These are phyloP conservation scores for Pomatostomus ruficeps DNA, from an alignment of 2,113 vertebrate genomes.

Conservation along the genomic window DNA sequence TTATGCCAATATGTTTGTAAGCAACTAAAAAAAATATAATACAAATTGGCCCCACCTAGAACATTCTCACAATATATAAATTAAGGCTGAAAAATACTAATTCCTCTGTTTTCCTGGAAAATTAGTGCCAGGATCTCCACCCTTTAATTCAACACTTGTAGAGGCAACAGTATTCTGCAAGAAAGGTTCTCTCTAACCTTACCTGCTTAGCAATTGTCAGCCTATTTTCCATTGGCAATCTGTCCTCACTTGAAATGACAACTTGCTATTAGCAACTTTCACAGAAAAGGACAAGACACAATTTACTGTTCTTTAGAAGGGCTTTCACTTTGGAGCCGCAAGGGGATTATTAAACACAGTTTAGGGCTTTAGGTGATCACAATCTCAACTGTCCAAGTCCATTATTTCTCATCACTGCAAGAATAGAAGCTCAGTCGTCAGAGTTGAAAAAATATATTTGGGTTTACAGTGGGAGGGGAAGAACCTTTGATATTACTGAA, in stretches of 20 bases:
- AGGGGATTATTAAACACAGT: background rate
- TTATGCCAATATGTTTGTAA: background rate
- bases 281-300: background rate
- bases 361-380: background rate
- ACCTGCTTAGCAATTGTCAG: background rate
- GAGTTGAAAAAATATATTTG: background rate
- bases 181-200: background rate
- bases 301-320: background rate
- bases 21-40: background rate
- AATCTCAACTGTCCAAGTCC: background rate
- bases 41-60: background rate
- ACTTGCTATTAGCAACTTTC: background rate
- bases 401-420: background rate
- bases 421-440: background rate
- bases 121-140: background rate
- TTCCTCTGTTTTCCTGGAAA: background rate
- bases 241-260: background rate
- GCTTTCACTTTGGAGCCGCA: background rate
- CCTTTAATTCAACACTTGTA: background rate
- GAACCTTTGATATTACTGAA: background rate
- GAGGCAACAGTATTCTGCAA: background rate
- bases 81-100: background rate
- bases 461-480: accelerated
- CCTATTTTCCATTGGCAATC: background rate
- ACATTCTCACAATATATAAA: background rate